Conservation (phyloP, 2,113 vertebrate species). For the Suricata suricatta region DNA sequence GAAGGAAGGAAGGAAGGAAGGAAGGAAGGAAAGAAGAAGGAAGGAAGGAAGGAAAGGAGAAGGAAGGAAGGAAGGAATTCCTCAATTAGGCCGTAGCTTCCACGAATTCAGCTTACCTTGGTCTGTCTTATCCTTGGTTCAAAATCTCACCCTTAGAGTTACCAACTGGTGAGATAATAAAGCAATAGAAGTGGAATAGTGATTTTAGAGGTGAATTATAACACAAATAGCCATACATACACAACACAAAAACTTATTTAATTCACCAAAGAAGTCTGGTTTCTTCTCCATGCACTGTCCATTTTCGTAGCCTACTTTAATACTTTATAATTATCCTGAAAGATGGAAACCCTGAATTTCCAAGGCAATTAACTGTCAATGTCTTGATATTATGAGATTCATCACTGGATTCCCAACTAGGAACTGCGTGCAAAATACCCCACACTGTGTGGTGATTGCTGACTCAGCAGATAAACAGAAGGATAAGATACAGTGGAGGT, state of each 20-base stretch:
- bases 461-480: not conserved
- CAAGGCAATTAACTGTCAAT: not conserved
- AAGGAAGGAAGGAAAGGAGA: not conserved
- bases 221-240: not conserved
- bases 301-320: not conserved
- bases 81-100: not conserved
- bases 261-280: not conserved
- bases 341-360: not conserved
- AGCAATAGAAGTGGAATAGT: not conserved
- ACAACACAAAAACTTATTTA: not conserved
- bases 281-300: not conserved
- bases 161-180: not conserved
- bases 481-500: not conserved
- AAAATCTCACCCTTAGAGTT: not conserved
- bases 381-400: not conserved
- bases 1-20: too few relatives aligned
- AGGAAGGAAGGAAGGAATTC: not conserved
- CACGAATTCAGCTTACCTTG: not conserved
- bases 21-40: not conserved
- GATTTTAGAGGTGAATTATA: not conserved
- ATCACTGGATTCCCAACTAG: not conserved
- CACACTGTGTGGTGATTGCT: not conserved
- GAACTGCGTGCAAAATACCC: too few relatives aligned
- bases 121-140: not conserved
- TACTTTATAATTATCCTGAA: not conserved